Evolutionary conservation across 2,888 invertebrate genomes (phyloP), one percentile per base, ranked within the genome.

Genomic region (Maniola hyperantus): DNA sequence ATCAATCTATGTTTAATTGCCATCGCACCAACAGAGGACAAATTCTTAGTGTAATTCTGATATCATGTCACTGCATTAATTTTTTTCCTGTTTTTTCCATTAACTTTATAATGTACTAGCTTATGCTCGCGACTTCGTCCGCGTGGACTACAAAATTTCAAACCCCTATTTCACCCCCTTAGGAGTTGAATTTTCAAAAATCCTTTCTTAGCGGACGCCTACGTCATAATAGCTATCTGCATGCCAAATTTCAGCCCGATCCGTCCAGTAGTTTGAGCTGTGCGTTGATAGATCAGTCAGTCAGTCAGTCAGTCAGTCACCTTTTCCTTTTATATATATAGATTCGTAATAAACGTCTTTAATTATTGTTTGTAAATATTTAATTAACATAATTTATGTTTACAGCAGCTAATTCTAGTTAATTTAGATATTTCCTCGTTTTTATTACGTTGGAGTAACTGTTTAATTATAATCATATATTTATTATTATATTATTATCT

Each of bases 281-380:
- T n/a, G n/a, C n/a, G n/a, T n/a, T n/a, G n/a, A n/a, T n/a, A n/a
- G n/a, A n/a, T n/a, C n/a, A n/a, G n/a, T n/a, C n/a, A n/a, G n/a
- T n/a, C n/a, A n/a, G n/a, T n/a, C n/a, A n/a, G n/a, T n/a, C n/a
- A n/a, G n/a, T n/a, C n/a, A n/a, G n/a, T n/a, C n/a, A n/a, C n/a
- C n/a, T n/a, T n/a, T n/a, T n/a, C n/a, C n/a, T n/a, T n/a, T n/a
- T n/a, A n/a, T n/a, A n/a, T n/a, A n/a, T n/a, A n/a, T n/a, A n/a
- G n/a, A n/a, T 15, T 48, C 18, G 1, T 15, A 15, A 48, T 18
- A 18, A 15, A 48, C 8, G 18, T 18, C 46, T 8, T 48, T 48
- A n/a, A 46, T 48, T 48, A 48, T 48, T 48, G 46, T 48, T 48
- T 48, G 46, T 15, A 15, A 18, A 48, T 48, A 48, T 48, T 48